phyloP scores from a whole-genome alignment of 1,140 invertebrate species.

The Cotesia typhae region DNA sequence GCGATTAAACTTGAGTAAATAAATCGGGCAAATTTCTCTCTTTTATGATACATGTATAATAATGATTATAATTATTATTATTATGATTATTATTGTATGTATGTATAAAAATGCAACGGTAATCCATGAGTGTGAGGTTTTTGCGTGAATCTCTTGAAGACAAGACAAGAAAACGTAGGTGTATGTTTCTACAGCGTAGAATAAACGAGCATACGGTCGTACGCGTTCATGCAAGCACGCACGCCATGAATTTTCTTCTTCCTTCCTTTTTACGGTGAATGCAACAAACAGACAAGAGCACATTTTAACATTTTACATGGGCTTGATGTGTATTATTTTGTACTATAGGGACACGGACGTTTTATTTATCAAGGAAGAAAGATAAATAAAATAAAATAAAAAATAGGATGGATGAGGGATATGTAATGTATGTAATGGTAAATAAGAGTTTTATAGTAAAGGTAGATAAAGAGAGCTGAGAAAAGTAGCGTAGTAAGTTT shows the following conservation, averaged over 20 bases:
- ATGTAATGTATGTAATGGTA: neutral
- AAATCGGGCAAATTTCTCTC: constrained; percentile 8
- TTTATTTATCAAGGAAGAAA: neutral
- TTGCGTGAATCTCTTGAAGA: constrained; percentile 11
- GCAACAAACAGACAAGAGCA: constrained; percentile 33
- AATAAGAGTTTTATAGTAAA: no score
- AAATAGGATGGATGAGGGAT: neutral
- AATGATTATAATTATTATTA: neutral
- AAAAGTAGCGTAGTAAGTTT: no score
- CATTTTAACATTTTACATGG: neutral
- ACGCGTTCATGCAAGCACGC: constrained; percentile 42
- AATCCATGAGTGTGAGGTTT: neutral
- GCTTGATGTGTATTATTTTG: no score
- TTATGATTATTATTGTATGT: neutral
- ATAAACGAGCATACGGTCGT: constrained; percentile 35
- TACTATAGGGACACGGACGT: constrained; percentile 28
- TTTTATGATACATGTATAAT: neutral
- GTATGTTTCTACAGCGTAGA: constrained; percentile 32
- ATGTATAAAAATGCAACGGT: constrained; percentile 5
- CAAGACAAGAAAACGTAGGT: constrained; percentile 19
- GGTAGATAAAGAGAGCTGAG: no score
- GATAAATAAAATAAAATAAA: constrained; percentile 2
- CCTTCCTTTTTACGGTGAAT: constrained; percentile 14
- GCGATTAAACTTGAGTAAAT: constrained; percentile 16
- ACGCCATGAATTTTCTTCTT: constrained; percentile 36